Base-by-base conservation (phyloP, 2,797 vertebrate species). In the Eidolon dupreanum region DNA sequence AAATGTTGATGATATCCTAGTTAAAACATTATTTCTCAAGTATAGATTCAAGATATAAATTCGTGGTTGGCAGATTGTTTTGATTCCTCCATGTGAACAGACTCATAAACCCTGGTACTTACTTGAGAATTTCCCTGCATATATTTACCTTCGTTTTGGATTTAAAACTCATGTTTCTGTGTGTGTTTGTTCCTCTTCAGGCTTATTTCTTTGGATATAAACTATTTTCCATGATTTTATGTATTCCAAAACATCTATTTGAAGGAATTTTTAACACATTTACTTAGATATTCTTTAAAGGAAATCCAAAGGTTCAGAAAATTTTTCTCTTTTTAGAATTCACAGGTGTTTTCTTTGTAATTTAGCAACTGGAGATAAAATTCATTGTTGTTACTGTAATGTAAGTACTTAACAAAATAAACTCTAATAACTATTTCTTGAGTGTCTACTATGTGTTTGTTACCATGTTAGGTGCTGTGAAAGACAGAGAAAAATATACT, bases 221-320 rank as follows among this genome's bases (percentile, higher is more conserved):
- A 82, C 7, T 59, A 36, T 20, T 94, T 90, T 86, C 12, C 8
- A 26, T 68, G 4, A 66, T 75, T 87, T 86, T 15, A 20, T 81
- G 28, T 86, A n/a, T 93, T 88, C 15, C 6, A 19, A 49, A 77
- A 70, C 49, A n/a, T 2, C 0, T 0, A 38, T 41, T 38, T 61
- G 15, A 66, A 73, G 38, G 2, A n/a, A 33, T 36, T 31, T 95
- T 90, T 68, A 83, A 13, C 41, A 36, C 8, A 36, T 84, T 77
- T 68, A 79, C n/a, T 70, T 88, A 93, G 24, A 46, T 66, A 63
- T 77, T 33, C 22, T 61, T 83, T 91, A 82, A 95, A 43, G 51
- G 24, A 95, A 88, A 73, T 88, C 11, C 22, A 73, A 75, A 96
- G 19, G 24, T 22, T 81, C 26, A 49, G 41, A 28, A 41, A 6